A percentile compares a stretch with the other conserved stretches of the same genome.
Conservation (phyloP, 2,888 invertebrate species). For the Xestia xanthographa region DNA sequence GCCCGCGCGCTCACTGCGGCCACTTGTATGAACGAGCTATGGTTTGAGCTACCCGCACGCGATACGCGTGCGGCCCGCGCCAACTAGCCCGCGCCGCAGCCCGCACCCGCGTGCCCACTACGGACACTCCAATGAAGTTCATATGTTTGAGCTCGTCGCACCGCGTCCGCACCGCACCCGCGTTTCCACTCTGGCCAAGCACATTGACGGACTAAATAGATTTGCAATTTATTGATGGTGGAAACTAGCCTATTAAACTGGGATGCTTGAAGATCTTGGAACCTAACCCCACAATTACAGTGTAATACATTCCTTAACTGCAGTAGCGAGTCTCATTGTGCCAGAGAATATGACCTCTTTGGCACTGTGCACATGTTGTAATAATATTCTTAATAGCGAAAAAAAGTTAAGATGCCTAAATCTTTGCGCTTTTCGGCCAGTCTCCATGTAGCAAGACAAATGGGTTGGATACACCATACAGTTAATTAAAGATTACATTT, state of each 20-base stretch:
- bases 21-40: no score
- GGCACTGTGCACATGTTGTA: constrained; percentile 33
- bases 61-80: no score
- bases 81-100: no score
- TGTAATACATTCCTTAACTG: constrained; percentile 23
- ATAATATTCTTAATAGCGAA: constrained; percentile 15
- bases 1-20: no score
- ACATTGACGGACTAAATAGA: no score
- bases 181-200: no score
- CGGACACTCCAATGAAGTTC: no score
- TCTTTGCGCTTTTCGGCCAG: constrained; percentile 19
- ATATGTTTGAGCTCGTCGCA: no score
- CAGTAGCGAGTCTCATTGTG: constrained; percentile 17
- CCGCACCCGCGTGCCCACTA: no score
- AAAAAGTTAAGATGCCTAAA: constrained; percentile 22
- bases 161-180: no score
- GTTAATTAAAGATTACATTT: constrained; percentile 48
- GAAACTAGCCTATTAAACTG: constrained; percentile 14
- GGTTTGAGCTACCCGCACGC: no score
- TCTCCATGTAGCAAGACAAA: constrained; percentile 57
- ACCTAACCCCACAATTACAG: constrained; percentile 23
- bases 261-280: constrained; percentile 22
- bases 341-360: constrained; percentile 52
- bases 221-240: no score
- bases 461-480: constrained; percentile 61